Percentiles rank a stretch among this genome's conserved stretches.
Evolutionary conservation across 2,888 invertebrate genomes (phyloP).

Genomic region (Leptopilina syphax): DNA sequence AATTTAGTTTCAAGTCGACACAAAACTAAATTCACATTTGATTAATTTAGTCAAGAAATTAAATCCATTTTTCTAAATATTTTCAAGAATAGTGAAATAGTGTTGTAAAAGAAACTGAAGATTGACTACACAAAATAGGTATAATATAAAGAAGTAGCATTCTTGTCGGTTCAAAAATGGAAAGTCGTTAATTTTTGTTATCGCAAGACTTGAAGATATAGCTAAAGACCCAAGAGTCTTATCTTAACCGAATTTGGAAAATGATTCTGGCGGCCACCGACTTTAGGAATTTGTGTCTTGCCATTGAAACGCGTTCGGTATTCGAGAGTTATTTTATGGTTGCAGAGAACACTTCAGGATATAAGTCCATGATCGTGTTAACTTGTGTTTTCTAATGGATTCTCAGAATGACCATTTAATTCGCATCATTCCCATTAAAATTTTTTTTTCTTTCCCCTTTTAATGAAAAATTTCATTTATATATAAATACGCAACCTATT

Average conservation of each 20-base stretch:
- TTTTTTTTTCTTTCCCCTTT: background rate
- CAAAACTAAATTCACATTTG: too few species aligned
- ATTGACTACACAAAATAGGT: too few species aligned
- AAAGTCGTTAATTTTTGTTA: slow-evolving; percentile 19
- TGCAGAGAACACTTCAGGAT: slow-evolving; percentile 9
- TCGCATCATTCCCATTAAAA: slow-evolving; percentile 41
- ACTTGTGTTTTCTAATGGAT: slow-evolving; percentile 70
- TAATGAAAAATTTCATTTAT: background rate
- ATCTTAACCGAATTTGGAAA: slow-evolving; percentile 72
- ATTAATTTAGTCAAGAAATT: too few species aligned
- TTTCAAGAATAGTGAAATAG: too few species aligned
- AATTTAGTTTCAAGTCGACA: too few species aligned
- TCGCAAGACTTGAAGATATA: slow-evolving; percentile 10
- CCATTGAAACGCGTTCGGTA: slow-evolving; percentile 66
- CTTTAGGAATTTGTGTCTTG: slow-evolving; percentile 67
- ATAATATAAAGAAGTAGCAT: background rate
- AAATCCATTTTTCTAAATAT: too few species aligned
- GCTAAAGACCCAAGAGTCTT: slow-evolving; percentile 50
- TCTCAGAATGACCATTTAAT: slow-evolving; percentile 57
- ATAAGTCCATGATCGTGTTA: slow-evolving; percentile 61
- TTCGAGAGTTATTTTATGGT: slow-evolving; percentile 59
- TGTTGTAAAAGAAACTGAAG: too few species aligned
- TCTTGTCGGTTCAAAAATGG: background rate
- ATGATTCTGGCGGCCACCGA: slow-evolving; percentile 63
- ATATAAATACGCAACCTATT: background rate